A percentile compares a stretch with the other conserved stretches of the same genome.
Evolutionary conservation across 35 echinoderm and acorn worm genomes (phyloP).

Genomic region (Apostichopus parvimensis): DNA sequence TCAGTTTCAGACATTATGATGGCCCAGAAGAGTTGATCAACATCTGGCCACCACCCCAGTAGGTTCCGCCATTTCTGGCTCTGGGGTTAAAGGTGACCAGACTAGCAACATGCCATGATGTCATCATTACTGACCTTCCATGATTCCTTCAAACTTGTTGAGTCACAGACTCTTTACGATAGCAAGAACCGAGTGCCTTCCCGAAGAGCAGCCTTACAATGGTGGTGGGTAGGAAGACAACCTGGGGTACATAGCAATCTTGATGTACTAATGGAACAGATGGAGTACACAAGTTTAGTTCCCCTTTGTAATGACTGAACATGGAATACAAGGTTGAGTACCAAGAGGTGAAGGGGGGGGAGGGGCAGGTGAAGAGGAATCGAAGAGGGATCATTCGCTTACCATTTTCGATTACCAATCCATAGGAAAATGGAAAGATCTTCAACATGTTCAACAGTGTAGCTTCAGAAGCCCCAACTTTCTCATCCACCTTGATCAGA

Average conservation of each 20-base stretch:
- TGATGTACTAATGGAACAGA: too few relatives aligned
- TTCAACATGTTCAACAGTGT: conserved; percentile 98
- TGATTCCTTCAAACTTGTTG: too few relatives aligned
- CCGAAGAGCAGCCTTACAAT: too few relatives aligned
- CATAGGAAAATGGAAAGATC: conserved; percentile 94
- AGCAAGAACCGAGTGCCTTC: background rate
- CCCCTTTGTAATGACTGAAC: too few relatives aligned
- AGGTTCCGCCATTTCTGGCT: conserved; percentile 49
- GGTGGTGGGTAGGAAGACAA: too few relatives aligned
- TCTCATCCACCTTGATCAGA: conserved; percentile 88
- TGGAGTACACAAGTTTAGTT: too few relatives aligned
- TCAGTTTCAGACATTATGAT: background rate
- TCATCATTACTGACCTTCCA: conserved; percentile 19
- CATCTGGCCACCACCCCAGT: conserved; percentile 31
- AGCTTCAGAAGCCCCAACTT: conserved; percentile 94
- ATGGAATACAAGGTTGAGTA: too few relatives aligned
- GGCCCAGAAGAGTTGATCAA: background rate
- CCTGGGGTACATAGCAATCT: too few relatives aligned
- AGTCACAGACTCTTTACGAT: background rate
- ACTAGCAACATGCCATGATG: conserved; percentile 40
- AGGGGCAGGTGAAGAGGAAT: too few relatives aligned
- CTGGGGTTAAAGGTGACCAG: background rate
- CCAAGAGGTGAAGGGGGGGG: too few relatives aligned
- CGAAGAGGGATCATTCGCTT: background rate
- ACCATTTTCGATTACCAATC: conserved; percentile 87